Evolutionary conservation across 1,140 invertebrate genomes (phyloP).

Genomic region (Lucilia cuprina): DNA sequence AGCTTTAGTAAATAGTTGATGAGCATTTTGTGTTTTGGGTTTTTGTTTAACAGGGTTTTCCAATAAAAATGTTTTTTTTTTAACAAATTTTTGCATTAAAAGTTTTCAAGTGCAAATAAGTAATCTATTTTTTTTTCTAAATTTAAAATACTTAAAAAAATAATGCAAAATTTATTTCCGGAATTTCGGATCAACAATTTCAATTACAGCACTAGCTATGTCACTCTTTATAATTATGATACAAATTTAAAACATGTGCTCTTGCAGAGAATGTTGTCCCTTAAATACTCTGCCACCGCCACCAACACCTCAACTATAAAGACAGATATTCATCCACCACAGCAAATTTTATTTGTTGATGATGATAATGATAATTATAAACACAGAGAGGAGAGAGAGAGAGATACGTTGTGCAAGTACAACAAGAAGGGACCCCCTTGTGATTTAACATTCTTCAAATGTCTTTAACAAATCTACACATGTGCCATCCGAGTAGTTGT

Average conservation of each 20-base stretch:
- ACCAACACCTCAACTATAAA: background rate
- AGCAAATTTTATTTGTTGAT: background rate
- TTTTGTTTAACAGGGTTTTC: background rate
- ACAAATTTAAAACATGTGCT: background rate
- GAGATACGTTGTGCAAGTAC: background rate
- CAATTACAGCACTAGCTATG: background rate
- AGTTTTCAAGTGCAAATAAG: too few relatives aligned
- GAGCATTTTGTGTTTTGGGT: background rate
- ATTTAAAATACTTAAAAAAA: too few relatives aligned
- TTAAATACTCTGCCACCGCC: too few relatives aligned
- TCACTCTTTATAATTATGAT: background rate
- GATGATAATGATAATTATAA: background rate
- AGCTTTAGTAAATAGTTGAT: background rate
- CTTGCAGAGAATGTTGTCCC: too few relatives aligned
- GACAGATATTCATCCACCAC: background rate
- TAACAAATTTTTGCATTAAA: too few relatives aligned
- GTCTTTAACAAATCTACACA: constrained; percentile 9
- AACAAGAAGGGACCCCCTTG: background rate
- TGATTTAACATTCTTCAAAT: constrained; percentile 14
- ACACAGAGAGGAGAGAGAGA: background rate
- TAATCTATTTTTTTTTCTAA: too few relatives aligned
- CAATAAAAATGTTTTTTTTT: background rate
- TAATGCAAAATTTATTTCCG: too few relatives aligned
- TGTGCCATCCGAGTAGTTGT: background rate
- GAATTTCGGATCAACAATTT: too few relatives aligned